A percentile compares a stretch with the other conserved stretches of the same genome.
Evolutionary conservation across 2,113 vertebrate genomes (phyloP).

Genomic region (Pelobates fuscus): DNA sequence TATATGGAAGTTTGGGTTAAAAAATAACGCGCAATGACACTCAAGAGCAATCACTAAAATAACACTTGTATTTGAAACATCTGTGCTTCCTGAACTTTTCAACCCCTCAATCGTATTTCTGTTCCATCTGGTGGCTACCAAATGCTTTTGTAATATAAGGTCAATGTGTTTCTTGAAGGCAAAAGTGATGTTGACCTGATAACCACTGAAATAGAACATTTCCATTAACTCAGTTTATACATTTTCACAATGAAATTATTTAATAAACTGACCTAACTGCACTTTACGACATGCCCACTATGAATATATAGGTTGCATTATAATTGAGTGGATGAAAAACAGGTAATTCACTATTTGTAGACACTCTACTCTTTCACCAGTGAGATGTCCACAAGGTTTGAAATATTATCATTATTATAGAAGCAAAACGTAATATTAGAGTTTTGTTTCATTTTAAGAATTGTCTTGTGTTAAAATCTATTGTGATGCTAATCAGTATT

Average conservation of each 20-base stretch:
- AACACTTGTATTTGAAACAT: conserved; percentile 35
- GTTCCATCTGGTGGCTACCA: conserved; percentile 4
- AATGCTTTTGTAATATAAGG: conserved; percentile 3
- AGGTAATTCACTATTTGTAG: too few species aligned
- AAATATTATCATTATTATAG: too few species aligned
- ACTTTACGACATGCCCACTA: too few species aligned
- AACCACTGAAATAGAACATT: neutral
- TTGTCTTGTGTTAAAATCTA: too few species aligned
- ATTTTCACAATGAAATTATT: neutral
- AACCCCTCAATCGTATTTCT: conserved; percentile 24
- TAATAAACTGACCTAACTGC: neutral
- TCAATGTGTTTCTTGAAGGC: conserved; percentile 11
- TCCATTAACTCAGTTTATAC: neutral
- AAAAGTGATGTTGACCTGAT: conserved; percentile 1
- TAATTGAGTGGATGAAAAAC: too few species aligned
- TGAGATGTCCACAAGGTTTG: too few species aligned
- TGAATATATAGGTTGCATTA: too few species aligned
- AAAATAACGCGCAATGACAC: conserved; percentile 27
- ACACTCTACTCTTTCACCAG: too few species aligned
- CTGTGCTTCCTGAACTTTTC: conserved; percentile 38
- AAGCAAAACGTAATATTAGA: too few species aligned
- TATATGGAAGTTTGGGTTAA: conserved; percentile 36
- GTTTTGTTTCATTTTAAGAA: too few species aligned
- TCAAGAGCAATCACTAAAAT: conserved; percentile 32
- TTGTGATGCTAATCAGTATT: too few species aligned